Evolutionary conservation across 53 echinoderm and acorn worm species (phyloP), one percentile per base, ranked within the genome.

Genomic region (Arbacia lixula): DNA sequence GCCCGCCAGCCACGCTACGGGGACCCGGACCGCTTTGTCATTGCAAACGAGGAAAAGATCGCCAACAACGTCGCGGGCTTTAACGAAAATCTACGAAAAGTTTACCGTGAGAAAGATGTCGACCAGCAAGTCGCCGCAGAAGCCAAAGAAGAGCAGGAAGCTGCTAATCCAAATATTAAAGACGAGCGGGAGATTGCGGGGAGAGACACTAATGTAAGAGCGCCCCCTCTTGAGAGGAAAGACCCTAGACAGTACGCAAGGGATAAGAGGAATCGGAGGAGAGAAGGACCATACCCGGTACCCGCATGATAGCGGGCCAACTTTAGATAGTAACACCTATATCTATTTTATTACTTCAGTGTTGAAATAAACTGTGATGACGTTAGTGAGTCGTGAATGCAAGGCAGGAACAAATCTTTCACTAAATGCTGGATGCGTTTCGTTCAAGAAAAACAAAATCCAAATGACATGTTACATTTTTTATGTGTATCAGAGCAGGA

Each of bases 1-100:
- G 94, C 99, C 64, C 91, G 92, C 71, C 92, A 92, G 16, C 99
- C 99, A 3, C 90, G 86, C 75, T 99, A 99, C 38, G 99, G 99
- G 43, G 94, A 86, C 38, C 99, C 99, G 1, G 99, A 99, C 83
- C 57, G 81, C 16, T 89, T 89, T 43, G 99, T 99, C 0, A 76
- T 99, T 37, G 86, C 94, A 32, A 99, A 99, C 61, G 93, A 93
- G 76, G 90, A 91, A 34, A 87, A 91, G 52, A 93, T 96, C 52
- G 85, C 85, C 34, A 82, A 73, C 41, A 85, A 96, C 36, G 76
- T 56, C 14, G 88, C 81, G 35, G 84, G 67, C 24, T 91, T 90
- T 50, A 86, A 85, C 34, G 53, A 91, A 40, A 91, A 91, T 21
- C 66, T 91, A 30, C 56, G 58, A 39, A 86, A 88, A 67, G 93